These are phyloP conservation scores for Erpobdella octoculata DNA, from an alignment of 2,888 invertebrate genomes.

Conservation along the genomic window DNA sequence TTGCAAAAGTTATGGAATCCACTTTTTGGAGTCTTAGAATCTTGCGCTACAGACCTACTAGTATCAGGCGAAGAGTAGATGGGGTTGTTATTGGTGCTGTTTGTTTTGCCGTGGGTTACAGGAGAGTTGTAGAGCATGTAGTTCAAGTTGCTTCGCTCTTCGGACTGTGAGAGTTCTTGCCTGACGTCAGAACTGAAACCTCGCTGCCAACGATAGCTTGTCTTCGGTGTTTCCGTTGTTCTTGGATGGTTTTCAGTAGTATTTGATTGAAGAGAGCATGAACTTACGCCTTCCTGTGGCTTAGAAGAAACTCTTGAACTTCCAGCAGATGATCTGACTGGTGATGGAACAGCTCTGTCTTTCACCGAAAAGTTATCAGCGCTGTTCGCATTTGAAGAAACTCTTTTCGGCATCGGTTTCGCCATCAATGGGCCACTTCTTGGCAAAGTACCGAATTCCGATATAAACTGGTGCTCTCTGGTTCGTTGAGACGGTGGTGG, in stretches of 20 bases:
- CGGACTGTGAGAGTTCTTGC: not conserved
- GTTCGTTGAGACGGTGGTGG: not conserved
- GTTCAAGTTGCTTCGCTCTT: not conserved
- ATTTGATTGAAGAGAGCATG: not conserved
- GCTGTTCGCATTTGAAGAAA: not conserved
- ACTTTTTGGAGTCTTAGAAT: not conserved
- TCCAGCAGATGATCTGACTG: not conserved
- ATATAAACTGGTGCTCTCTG: not conserved
- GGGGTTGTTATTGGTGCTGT: not conserved
- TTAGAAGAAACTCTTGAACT: not conserved
- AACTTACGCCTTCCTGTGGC: not conserved
- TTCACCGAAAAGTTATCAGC: not conserved
- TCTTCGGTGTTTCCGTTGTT: no score
- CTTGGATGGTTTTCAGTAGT: no score
- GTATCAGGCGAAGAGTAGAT: not conserved
- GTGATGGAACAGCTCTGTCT: constrained; percentile 2
- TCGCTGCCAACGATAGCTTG: not conserved
- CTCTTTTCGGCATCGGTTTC: not conserved
- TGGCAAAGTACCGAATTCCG: not conserved
- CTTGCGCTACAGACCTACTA: not conserved
- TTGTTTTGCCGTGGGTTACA: no score
- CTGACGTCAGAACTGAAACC: not conserved
- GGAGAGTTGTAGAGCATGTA: constrained; percentile 3
- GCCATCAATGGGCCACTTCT: no score
- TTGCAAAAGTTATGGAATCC: not conserved